Evolutionary conservation across 2,888 invertebrate species (phyloP).

Genomic region (Macrosoma leucophasiata): DNA sequence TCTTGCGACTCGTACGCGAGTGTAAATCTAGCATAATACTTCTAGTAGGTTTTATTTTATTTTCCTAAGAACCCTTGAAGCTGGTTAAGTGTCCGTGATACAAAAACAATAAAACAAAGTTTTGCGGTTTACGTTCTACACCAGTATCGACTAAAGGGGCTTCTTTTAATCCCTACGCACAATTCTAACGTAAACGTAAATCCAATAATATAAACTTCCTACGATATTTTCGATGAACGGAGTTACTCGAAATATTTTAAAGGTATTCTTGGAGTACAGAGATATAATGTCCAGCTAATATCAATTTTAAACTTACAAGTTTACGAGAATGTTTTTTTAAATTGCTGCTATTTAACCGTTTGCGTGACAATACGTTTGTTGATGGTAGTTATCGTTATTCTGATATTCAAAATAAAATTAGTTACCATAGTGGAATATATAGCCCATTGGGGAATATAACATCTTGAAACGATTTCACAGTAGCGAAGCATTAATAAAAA

Average conservation of each 20-base stretch:
- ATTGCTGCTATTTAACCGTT: too few relatives aligned
- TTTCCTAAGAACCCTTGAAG: not conserved
- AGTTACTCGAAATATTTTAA: not conserved
- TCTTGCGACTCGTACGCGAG: constrained; percentile 1
- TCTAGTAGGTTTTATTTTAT: not conserved
- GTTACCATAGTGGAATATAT: too few relatives aligned
- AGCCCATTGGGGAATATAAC: too few relatives aligned
- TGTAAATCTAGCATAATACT: not conserved
- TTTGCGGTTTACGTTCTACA: not conserved
- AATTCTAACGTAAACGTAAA: not conserved
- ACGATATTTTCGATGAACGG: not conserved
- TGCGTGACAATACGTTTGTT: too few relatives aligned
- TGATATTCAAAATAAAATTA: too few relatives aligned
- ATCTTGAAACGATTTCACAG: too few relatives aligned
- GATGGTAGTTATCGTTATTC: too few relatives aligned
- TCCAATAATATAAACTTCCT: not conserved
- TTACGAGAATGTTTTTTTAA: too few relatives aligned
- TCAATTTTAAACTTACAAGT: too few relatives aligned
- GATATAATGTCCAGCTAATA: too few relatives aligned
- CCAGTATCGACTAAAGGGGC: not conserved
- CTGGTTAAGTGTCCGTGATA: not conserved
- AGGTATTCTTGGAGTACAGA: not conserved
- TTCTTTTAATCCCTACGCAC: not conserved
- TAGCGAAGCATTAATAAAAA: too few relatives aligned
- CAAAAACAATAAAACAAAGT: not conserved